phyloP scores from a whole-genome alignment of 2,797 vertebrate species.

The Alectoris magna region DNA sequence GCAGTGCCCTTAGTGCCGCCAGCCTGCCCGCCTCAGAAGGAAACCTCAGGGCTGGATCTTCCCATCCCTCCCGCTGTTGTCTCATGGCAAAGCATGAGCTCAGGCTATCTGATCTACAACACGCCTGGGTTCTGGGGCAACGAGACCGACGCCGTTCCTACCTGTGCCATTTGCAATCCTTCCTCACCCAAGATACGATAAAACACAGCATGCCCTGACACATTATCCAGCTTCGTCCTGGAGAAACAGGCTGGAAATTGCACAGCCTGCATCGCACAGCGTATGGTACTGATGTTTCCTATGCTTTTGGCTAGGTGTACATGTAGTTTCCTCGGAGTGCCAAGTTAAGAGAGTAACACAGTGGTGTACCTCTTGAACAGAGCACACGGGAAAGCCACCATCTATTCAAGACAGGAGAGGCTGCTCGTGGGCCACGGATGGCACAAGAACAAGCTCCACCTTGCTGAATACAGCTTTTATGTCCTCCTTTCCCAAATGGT shows the following conservation, averaged over 20 bases:
- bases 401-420: neutral
- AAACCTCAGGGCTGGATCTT: neutral
- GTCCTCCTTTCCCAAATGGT: neutral
- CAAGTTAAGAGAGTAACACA: neutral
- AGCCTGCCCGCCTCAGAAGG: neutral
- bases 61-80: neutral
- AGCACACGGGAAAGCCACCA: neutral
- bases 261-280: rapidly evolving
- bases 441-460: neutral
- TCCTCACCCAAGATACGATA: neutral
- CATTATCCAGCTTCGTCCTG: neutral
- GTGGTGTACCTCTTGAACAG: rapidly evolving
- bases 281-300: neutral
- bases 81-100: neutral
- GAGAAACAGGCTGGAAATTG: neutral
- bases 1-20: rapidly evolving
- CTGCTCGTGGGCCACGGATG: neutral
- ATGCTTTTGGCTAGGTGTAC: neutral
- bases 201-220: neutral
- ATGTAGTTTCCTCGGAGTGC: neutral
- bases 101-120: neutral
- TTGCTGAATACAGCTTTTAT: neutral
- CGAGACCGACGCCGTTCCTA: rapidly evolving
- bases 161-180: neutral
- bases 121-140: neutral